Percentiles rank a stretch among this genome's conserved stretches.
Evolutionary conservation across 2,888 invertebrate genomes (phyloP).

Genomic region (Athalia circularis): DNA sequence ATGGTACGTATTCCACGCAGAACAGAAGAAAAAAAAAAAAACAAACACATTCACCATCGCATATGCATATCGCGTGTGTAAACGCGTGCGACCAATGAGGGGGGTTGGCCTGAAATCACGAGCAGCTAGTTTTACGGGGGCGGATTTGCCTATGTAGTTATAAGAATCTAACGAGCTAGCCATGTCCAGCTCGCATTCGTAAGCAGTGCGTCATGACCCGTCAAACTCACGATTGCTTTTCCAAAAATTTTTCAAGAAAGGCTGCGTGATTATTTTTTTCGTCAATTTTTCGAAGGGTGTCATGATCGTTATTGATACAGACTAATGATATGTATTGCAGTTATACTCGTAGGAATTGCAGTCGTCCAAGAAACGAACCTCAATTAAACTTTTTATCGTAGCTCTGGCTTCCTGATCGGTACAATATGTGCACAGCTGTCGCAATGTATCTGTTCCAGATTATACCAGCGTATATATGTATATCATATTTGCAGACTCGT

Average conservation of each 20-base stretch:
- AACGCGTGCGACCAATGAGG: conserved; percentile 15
- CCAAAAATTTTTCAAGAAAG: not conserved
- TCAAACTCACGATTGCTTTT: conserved; percentile 4
- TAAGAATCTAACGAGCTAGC: conserved; percentile 38
- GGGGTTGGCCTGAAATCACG: conserved; percentile 9
- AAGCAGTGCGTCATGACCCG: conserved; percentile 32
- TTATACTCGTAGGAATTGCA: not conserved
- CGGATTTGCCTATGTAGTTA: conserved; percentile 11
- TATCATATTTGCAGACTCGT: conserved; percentile 7
- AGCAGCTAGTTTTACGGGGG: conserved; percentile 3
- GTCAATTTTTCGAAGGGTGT: not conserved
- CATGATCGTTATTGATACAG: too few relatives aligned
- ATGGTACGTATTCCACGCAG: too few relatives aligned
- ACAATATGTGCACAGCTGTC: conserved; percentile 11
- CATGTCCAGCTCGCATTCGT: conserved; percentile 32
- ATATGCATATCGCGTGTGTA: not conserved
- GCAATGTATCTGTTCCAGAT: conserved; percentile 13
- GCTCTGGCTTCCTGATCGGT: conserved; percentile 29
- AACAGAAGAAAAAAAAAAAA: too few relatives aligned
- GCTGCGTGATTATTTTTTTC: not conserved
- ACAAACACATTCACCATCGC: too few relatives aligned
- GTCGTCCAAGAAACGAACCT: not conserved
- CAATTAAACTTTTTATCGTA: conserved; percentile 29
- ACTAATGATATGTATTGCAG: not conserved
- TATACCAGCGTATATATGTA: not conserved